Base-by-base conservation (phyloP, 2,888 invertebrate genomes). In the Mamestra brassicae region DNA sequence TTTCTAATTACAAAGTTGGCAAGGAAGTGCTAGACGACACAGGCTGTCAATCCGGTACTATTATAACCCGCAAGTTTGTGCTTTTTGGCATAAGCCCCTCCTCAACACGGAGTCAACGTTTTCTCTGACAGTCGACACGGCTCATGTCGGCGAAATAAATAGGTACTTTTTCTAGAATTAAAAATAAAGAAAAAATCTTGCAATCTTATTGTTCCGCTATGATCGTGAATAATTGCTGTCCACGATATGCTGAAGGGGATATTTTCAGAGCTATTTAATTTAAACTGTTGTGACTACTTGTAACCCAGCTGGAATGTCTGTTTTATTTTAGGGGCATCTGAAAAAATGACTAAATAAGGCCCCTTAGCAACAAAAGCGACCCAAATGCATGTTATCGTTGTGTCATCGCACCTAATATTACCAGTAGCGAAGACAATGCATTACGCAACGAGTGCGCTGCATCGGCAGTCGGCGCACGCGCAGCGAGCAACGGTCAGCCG, bases 1-100 rank as follows among this genome's bases (percentile, higher is more conserved):
- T 92, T 91, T 94, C 92, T 95, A 95, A 96, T 95, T 95, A 94
- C 94, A 94, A 96, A 95, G 92, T 96, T 96, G 96, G 96, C 96
- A 96, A 93, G 94, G 94, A 94, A 93, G 93, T 92, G 81, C 89
- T 86, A 91, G 90, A 90, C 91, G 92, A 92, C 93, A 87, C 90
- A 92, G 90, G 90, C 93, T 95, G 96, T 95, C 96, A 94, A 90
- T 92, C 93, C 87, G 89, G 90, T 93, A 91, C 94, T 94, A 94
- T 94, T 94, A 93, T 94, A 94, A 93, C 91, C 91, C 89, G 85
- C 87, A 87, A 88, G 87, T 89, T 86, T 88, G 88, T 89, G 90
- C 89, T 91, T 94, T 94, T 95, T 96, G 96, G 95, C 96, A 95
- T 94, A 94, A 91, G 88, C 89, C 90, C 89, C 86, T 87, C 86